Evolutionary conservation across 2,113 vertebrate genomes (phyloP).

Genomic region (Malurus alboscapulatus): DNA sequence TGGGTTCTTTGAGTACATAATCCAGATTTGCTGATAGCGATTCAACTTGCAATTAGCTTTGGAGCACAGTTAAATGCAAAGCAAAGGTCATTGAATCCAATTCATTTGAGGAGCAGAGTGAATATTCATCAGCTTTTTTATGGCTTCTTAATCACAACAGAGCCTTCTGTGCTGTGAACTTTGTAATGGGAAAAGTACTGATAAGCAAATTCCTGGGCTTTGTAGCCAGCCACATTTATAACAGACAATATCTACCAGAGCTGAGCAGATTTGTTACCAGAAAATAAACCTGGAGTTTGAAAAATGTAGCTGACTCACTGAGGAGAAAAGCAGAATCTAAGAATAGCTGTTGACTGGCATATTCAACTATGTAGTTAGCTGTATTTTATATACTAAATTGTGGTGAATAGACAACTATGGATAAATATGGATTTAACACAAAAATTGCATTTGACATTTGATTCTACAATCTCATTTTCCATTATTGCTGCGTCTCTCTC

Average conservation of each 20-base stretch:
- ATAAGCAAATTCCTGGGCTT: background rate
- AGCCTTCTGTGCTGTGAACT: background rate
- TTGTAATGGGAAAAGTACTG: background rate
- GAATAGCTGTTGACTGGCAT: background rate
- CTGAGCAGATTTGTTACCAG: background rate
- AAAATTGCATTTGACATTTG: background rate
- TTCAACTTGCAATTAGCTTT: background rate
- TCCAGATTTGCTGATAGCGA: background rate
- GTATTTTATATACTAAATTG: background rate
- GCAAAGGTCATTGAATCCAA: background rate
- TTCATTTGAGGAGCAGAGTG: background rate
- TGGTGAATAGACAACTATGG: background rate
- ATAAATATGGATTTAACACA: background rate
- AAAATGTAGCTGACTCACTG: background rate
- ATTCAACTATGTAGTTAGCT: background rate
- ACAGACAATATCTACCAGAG: background rate
- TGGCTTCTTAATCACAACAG: background rate
- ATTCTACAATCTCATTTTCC: background rate
- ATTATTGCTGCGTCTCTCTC: background rate
- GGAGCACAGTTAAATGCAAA: background rate
- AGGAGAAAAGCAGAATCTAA: background rate
- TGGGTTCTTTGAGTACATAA: background rate
- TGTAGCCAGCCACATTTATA: background rate
- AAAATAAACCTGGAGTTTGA: background rate
- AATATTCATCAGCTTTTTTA: background rate